phyloP scores from a whole-genome alignment of 2,888 invertebrate species.

The Drosophila demipolita region DNA sequence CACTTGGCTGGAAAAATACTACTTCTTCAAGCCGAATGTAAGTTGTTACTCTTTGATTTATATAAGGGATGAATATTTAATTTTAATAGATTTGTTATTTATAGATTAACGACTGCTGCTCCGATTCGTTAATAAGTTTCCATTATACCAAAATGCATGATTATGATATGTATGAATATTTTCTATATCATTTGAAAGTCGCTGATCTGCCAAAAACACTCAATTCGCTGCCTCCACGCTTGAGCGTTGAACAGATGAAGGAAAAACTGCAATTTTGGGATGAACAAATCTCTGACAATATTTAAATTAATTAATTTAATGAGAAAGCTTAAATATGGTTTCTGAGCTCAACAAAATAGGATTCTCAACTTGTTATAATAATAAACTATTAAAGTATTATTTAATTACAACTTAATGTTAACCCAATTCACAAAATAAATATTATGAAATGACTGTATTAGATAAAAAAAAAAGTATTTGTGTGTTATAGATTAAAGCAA shows the following conservation, averaged over 20 bases:
- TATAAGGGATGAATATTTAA: neutral
- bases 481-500: neutral
- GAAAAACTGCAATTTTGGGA: constrained; percentile 63
- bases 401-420: neutral
- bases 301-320: neutral
- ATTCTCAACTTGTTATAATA: neutral
- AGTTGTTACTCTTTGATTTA: constrained; percentile 14
- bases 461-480: no score
- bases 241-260: constrained; percentile 62
- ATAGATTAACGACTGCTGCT: constrained; percentile 90
- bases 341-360: neutral
- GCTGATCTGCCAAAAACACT: constrained; percentile 18
- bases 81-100: neutral
- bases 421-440: neutral
- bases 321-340: neutral
- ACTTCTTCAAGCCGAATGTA: constrained; percentile 93
- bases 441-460: neutral
- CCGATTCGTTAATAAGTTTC: constrained; percentile 97
- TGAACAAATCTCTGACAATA: constrained; percentile 37
- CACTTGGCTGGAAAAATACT: constrained; percentile 98
- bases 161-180: constrained; percentile 97
- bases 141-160: constrained; percentile 96
- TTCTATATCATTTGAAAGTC: constrained; percentile 88
- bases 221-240: constrained; percentile 37
- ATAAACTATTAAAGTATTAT: neutral